These are phyloP conservation scores for Thaleichthys pacificus DNA, from an alignment of 2,797 vertebrate genomes.

Conservation along the genomic window DNA sequence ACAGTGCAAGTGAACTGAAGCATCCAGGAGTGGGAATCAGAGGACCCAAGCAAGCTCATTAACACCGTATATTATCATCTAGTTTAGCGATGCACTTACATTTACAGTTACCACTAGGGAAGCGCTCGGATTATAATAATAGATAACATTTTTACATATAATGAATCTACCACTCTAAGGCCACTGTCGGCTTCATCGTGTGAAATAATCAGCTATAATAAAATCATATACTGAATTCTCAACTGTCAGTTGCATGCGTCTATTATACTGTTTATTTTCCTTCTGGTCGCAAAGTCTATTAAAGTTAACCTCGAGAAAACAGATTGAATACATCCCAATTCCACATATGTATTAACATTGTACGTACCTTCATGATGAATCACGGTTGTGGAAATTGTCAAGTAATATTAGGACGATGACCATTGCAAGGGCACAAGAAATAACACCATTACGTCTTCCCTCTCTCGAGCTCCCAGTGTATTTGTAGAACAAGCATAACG, in stretches of 20 bases:
- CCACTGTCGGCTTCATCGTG: background rate
- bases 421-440: conserved; percentile 71
- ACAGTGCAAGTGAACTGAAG: conserved; percentile 47
- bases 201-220: background rate
- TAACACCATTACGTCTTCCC: conserved; percentile 81
- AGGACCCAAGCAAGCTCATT: background rate
- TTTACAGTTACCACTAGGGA: conserved; percentile 6
- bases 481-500: conserved; percentile 73
- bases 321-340: background rate
- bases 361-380: conserved; percentile 79
- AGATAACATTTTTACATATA: too few species aligned
- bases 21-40: background rate
- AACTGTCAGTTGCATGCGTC: background rate
- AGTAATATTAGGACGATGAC: conserved; percentile 67
- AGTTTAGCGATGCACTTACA: background rate
- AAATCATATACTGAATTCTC: background rate
- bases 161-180: background rate
- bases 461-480: conserved; percentile 65
- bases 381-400: conserved; percentile 67
- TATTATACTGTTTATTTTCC: background rate
- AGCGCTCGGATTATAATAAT: background rate
- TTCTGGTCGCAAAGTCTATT: conserved; percentile 28
- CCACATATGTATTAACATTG: background rate
- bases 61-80: background rate
- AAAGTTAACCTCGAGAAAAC: conserved; percentile 23